Conservation (phyloP, 2,113 vertebrate genomes). For the Myocastor coypus region DNA sequence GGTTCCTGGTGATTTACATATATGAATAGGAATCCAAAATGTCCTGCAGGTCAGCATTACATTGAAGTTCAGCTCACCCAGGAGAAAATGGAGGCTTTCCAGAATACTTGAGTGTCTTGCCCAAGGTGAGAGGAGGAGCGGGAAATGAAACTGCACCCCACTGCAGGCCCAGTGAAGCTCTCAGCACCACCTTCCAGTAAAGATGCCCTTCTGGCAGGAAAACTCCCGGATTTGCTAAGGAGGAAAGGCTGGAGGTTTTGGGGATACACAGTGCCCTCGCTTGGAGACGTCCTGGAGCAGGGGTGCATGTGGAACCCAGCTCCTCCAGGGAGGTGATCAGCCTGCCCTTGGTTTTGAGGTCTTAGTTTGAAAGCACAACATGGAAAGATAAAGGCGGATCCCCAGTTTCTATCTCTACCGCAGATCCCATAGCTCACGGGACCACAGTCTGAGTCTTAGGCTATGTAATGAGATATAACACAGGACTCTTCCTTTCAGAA, state of each 20-base stretch:
- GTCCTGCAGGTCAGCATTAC: neutral
- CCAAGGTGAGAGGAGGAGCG: neutral
- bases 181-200: neutral
- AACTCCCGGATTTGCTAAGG: neutral
- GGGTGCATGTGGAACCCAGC: neutral
- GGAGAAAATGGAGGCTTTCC: neutral
- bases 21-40: neutral
- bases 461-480: conserved; percentile 36
- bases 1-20: neutral
- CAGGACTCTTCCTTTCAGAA: conserved; percentile 16
- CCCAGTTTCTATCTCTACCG: neutral
- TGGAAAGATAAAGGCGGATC: neutral
- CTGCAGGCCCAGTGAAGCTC: neutral
- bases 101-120: neutral
- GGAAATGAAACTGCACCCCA: neutral
- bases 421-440: neutral
- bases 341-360: neutral
- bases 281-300: neutral
- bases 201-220: neutral
- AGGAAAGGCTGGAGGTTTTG: neutral
- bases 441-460: neutral
- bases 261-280: accelerated
- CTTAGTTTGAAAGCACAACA: neutral
- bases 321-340: neutral
- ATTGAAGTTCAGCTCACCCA: neutral